A percentile compares a stretch with the other conserved stretches of the same genome.
Evolutionary conservation across 2,797 vertebrate species (phyloP).

Genomic region (Halcyon leucocephala): DNA sequence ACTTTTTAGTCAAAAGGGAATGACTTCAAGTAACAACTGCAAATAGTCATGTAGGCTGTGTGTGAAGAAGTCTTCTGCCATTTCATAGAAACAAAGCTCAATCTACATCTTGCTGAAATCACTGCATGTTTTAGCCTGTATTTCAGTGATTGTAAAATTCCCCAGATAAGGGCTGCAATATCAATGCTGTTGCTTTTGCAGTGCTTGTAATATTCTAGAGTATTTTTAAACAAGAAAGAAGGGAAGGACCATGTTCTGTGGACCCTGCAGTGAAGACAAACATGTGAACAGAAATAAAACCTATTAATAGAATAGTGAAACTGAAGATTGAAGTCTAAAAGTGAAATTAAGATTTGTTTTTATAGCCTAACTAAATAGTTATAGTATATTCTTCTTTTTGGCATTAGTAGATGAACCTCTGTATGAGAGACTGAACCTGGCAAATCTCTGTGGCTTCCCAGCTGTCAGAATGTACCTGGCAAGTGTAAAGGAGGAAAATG

Average conservation of each 20-base stretch:
- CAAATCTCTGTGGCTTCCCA: background rate
- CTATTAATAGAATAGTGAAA: background rate
- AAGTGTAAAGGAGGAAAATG: background rate
- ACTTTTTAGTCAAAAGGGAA: background rate
- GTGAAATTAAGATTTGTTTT: background rate
- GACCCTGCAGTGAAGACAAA: background rate
- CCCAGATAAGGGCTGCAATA: background rate
- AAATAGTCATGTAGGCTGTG: background rate
- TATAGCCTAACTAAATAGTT: background rate
- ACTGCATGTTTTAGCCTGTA: background rate
- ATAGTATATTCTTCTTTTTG: rapidly evolving
- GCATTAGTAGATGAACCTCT: background rate
- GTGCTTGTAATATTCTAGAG: background rate
- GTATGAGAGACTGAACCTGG: background rate
- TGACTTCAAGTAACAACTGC: background rate
- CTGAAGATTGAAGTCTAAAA: background rate
- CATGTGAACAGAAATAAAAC: background rate
- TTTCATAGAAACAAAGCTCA: background rate
- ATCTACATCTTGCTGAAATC: background rate
- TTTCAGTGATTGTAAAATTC: background rate
- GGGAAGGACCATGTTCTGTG: background rate
- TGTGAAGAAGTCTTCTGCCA: background rate
- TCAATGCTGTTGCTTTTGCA: background rate
- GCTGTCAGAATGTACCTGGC: background rate
- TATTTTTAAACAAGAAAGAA: background rate